These are phyloP conservation scores for Neoarius graeffei DNA, from an alignment of 2,113 vertebrate genomes.

Conservation along the genomic window DNA sequence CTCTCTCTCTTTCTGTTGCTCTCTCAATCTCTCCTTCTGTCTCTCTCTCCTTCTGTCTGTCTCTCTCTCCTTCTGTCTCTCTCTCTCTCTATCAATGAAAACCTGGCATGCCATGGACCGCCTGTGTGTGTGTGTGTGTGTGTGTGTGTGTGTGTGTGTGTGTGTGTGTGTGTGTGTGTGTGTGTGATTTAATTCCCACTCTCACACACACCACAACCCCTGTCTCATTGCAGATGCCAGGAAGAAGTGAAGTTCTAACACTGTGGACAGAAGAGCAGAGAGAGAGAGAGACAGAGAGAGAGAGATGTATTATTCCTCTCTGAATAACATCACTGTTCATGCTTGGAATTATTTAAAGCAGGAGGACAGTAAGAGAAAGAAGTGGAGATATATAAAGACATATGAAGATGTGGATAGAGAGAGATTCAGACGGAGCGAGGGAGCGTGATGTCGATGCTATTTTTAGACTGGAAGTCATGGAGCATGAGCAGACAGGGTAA, in stretches of 20 bases:
- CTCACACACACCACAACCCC: constrained; percentile 28
- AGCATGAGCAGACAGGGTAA: constrained; percentile 55
- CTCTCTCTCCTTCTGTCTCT: not conserved
- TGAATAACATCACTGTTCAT: too few relatives aligned
- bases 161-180: constrained; percentile 25
- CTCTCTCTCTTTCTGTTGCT: too few relatives aligned
- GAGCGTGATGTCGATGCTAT: constrained; percentile 68
- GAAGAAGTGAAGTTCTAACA: constrained; percentile 63
- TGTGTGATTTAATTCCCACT: constrained; percentile 38
- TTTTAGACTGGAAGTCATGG: constrained; percentile 70
- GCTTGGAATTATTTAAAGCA: constrained; percentile 67
- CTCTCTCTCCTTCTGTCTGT: too few relatives aligned
- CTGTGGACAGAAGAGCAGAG: constrained; percentile 29
- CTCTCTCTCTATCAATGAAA: not conserved
- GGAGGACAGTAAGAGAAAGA: constrained; percentile 43
- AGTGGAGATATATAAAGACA: not conserved
- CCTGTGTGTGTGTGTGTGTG: constrained; percentile 2
- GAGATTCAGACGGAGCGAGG: constrained; percentile 23
- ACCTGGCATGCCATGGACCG: not conserved
- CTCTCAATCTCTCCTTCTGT: too few relatives aligned
- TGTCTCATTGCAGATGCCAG: constrained; percentile 43
- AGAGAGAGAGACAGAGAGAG: not conserved
- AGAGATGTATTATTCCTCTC: not conserved
- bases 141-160: constrained; percentile 30
- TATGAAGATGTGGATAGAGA: not conserved